These are phyloP conservation scores for Hemiprocne comata DNA, from an alignment of 2,113 vertebrate species.

Conservation along the genomic window DNA sequence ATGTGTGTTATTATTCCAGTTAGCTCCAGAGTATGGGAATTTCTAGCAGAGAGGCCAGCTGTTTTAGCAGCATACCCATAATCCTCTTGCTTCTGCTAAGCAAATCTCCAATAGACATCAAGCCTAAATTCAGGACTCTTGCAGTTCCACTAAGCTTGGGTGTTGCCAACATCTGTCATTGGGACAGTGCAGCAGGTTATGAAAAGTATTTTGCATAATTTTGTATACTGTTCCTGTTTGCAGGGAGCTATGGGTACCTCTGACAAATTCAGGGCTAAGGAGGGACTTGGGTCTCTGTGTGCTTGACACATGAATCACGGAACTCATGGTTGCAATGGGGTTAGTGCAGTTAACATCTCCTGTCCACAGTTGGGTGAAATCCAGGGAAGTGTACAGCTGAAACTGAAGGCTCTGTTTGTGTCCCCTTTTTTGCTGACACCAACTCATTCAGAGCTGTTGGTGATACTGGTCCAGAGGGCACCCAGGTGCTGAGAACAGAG, in stretches of 20 bases:
- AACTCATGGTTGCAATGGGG: background rate
- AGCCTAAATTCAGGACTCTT: background rate
- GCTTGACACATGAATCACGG: background rate
- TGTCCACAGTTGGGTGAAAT: background rate
- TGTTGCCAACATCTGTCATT: background rate
- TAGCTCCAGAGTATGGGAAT: background rate
- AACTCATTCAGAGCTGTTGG: background rate
- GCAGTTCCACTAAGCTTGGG: background rate
- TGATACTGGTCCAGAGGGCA: background rate
- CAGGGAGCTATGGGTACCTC: accelerated
- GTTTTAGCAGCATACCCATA: background rate
- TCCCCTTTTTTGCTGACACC: background rate
- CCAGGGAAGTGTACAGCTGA: background rate
- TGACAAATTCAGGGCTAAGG: background rate
- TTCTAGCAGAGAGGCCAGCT: background rate
- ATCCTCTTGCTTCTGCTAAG: background rate
- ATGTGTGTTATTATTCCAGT: background rate
- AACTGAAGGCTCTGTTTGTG: background rate
- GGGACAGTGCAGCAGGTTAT: background rate
- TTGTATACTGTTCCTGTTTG: background rate
- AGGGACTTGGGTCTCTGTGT: background rate
- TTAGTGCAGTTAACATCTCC: background rate
- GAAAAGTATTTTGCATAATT: background rate
- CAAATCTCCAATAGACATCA: background rate
- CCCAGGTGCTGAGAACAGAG: background rate